phyloP scores from a whole-genome alignment of 64 coral and sea anemone species.

The Montipora capricornis region DNA sequence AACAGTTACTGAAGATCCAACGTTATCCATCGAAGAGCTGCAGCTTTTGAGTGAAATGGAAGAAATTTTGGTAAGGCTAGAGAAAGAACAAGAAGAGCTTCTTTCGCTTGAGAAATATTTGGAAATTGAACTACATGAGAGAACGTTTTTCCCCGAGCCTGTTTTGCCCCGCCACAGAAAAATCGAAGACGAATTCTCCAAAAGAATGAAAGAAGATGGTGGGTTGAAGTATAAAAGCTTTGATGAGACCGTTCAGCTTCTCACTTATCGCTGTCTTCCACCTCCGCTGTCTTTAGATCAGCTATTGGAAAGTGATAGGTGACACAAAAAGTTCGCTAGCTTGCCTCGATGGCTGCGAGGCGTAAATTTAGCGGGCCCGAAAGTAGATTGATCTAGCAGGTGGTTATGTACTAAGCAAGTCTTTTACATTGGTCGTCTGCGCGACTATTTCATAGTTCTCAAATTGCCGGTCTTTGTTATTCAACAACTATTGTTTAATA shows the following conservation, averaged over 20 bases:
- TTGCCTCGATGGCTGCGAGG: not conserved
- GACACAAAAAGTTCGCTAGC: not conserved
- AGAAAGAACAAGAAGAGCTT: conserved; percentile 79
- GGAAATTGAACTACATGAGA: conserved; percentile 89
- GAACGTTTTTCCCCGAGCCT: conserved; percentile 89
- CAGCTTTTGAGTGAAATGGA: conserved; percentile 85
- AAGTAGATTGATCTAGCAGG: not conserved
- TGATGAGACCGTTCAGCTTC: conserved; percentile 78
- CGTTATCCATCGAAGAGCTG: conserved; percentile 72
- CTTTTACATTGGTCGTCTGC: not conserved
- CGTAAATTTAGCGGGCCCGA: not conserved
- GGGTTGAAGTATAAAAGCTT: conserved; percentile 87
- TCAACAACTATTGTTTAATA: no score
- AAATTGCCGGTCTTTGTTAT: no score
- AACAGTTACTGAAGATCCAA: conserved; percentile 54
- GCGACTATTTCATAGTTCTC: no score
- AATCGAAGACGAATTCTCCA: conserved; percentile 90
- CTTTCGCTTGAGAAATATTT: conserved; percentile 85
- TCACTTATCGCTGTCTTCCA: conserved; percentile 87
- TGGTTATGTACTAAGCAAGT: not conserved
- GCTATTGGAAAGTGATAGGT: conserved; percentile 28
- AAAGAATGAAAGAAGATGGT: conserved; percentile 91
- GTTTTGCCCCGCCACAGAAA: conserved; percentile 54
- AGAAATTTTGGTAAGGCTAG: conserved; percentile 70
- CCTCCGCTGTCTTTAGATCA: conserved; percentile 82